These are phyloP conservation scores for Meteorus colon DNA, from an alignment of 2,888 invertebrate genomes.

Conservation along the genomic window DNA sequence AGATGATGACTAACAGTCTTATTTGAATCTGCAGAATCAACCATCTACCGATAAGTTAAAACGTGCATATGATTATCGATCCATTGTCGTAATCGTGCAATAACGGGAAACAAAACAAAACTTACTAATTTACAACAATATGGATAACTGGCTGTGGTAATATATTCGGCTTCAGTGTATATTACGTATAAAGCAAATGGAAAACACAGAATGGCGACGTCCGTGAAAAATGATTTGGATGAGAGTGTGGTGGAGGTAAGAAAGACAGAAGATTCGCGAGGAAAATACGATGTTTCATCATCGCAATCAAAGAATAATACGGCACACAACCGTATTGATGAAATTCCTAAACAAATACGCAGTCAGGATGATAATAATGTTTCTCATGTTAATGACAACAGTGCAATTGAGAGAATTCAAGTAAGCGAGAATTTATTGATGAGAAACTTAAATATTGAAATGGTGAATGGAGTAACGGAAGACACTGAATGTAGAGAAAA, in stretches of 20 bases:
- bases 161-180: background rate
- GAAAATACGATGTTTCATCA: background rate
- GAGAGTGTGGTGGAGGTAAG: background rate
- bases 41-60: background rate
- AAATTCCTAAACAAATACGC: background rate
- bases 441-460: background rate
- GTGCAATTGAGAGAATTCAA: background rate
- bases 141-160: background rate
- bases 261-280: background rate
- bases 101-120: background rate
- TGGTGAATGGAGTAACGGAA: background rate
- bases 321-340: background rate
- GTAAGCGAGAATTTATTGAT: background rate
- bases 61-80: background rate
- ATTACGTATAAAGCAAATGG: background rate
- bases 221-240: background rate
- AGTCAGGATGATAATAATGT: background rate
- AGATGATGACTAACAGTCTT: background rate
- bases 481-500: slow-evolving; percentile 32
- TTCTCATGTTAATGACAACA: background rate
- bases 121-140: background rate
- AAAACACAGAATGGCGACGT: background rate
- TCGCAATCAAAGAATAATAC: background rate
- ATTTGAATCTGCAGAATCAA: background rate
- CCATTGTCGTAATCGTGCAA: background rate